A percentile compares a stretch with the other conserved stretches of the same genome.
Evolutionary conservation across 2,888 invertebrate species (phyloP).

Genomic region (Silvanus unidentatus): DNA sequence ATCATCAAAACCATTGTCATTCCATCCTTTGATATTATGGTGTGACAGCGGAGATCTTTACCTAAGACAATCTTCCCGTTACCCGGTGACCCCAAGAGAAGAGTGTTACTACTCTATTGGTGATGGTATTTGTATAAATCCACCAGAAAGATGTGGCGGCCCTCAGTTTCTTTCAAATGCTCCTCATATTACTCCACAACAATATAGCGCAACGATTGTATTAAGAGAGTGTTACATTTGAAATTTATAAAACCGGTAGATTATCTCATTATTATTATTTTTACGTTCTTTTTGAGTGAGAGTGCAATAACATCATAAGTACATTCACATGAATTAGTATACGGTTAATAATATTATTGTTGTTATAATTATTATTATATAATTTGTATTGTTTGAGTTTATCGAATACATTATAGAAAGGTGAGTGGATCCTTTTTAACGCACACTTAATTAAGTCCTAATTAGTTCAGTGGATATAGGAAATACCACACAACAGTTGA

Average conservation of each 20-base stretch:
- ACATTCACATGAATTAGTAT: constrained; percentile 2
- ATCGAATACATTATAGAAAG: not conserved
- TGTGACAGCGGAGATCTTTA: constrained; percentile 2
- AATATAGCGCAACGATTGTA: too few species aligned
- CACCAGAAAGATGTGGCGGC: constrained; percentile 13
- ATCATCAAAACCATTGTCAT: too few species aligned
- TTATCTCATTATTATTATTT: too few species aligned
- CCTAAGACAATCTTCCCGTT: constrained; percentile 25
- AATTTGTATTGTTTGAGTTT: not conserved
- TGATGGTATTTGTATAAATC: constrained; percentile 22
- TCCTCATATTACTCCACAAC: too few species aligned
- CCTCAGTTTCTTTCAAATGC: constrained; percentile 11
- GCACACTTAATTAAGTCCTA: too few species aligned
- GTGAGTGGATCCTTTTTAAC: not conserved
- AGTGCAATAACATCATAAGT: not conserved
- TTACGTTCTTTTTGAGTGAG: constrained; percentile 1
- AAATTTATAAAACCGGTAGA: too few species aligned
- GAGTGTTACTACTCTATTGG: not conserved
- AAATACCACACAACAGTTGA: too few species aligned
- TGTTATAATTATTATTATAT: not conserved
- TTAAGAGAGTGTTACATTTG: too few species aligned
- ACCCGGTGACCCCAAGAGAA: constrained; percentile 32
- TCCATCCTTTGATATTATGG: too few species aligned
- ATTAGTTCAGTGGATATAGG: too few species aligned
- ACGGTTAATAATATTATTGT: not conserved